Base-by-base conservation (phyloP, 2,797 vertebrate species). In the Crocodylus rhombifer region DNA sequence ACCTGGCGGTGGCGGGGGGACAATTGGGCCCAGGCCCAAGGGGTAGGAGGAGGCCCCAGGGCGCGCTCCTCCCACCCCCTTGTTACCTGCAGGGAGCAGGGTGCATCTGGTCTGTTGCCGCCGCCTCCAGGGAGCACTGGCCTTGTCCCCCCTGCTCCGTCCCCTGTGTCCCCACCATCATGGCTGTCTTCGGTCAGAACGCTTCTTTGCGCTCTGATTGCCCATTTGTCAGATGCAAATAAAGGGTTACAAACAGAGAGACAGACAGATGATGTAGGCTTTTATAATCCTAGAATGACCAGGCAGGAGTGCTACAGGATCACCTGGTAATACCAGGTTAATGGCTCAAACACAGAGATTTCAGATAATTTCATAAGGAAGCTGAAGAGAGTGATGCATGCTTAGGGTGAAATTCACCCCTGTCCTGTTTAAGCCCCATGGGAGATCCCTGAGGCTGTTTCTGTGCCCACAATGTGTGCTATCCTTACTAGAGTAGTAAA, bases 51-150 rank as follows among this genome's bases (percentile, higher is more conserved):
- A 36, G 36, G 36, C 36, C 36, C 36, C 36, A 30, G 30, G 30
- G 30, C 30, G 30, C 69, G 57, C 77, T 14, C 14, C 13, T 82
- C 36, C 75, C 26, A 0, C 0, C 0, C 1, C 15, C 14, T 14
- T 33, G 61, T 65, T 23, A 55, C 57, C 75, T 51, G 75, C 57
- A 65, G 86, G 1, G 1, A 65, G 10, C 9, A 36, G 20, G 13
- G 13, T 13, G 36, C 4, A 6, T 2, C 2, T 42, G 8, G 7
- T 42, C 42, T 42, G 42, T 42, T 42, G 42, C 42, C 8, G 42
- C 42, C 42, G 3, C 42, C 42, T 42, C 42, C 42, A 42, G 8
- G 42, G 8, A 42, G 42, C 5, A 7, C 42, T 42, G 42, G 42
- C 42, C 42, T 42, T 10, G 42, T 42, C 42, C 42, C 8, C 42